Percentiles rank a stretch among this genome's conserved stretches.
Conservation (phyloP, 2,113 vertebrate genomes). For the Bombycilla garrulus region DNA sequence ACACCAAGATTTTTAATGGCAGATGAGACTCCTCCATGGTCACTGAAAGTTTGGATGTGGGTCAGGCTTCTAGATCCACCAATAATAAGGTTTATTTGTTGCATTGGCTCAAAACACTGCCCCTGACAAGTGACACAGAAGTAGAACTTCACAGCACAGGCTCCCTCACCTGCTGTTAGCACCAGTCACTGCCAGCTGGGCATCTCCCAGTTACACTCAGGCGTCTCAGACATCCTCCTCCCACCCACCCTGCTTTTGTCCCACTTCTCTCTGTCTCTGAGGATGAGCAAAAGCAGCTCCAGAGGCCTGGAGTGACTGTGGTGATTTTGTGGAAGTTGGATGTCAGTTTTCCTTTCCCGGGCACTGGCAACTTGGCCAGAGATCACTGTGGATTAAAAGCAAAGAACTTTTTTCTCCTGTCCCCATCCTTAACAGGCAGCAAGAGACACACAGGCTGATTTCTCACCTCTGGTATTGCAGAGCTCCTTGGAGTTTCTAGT, state of each 20-base stretch:
- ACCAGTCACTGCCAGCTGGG: neutral
- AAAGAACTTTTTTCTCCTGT: neutral
- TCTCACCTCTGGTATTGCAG: neutral
- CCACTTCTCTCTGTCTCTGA: neutral
- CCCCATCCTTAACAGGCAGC: neutral
- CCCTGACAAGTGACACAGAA: neutral
- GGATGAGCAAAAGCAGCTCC: neutral
- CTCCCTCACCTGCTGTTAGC: neutral
- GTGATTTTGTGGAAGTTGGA: neutral
- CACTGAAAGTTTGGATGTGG: neutral
- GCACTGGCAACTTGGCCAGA: neutral
- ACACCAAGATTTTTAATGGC: neutral
- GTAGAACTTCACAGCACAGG: neutral
- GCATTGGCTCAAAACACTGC: neutral
- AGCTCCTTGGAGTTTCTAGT: neutral
- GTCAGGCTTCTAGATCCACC: neutral
- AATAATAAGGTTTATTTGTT: neutral
- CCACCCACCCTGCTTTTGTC: neutral
- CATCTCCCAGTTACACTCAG: neutral
- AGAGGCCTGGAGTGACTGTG: neutral
- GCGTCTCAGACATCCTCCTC: neutral
- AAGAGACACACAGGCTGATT: rapidly evolving
- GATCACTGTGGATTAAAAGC: neutral
- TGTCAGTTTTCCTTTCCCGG: neutral
- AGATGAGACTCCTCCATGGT: neutral